Base-by-base conservation (phyloP, 2,797 vertebrate species). In the Huso huso region DNA sequence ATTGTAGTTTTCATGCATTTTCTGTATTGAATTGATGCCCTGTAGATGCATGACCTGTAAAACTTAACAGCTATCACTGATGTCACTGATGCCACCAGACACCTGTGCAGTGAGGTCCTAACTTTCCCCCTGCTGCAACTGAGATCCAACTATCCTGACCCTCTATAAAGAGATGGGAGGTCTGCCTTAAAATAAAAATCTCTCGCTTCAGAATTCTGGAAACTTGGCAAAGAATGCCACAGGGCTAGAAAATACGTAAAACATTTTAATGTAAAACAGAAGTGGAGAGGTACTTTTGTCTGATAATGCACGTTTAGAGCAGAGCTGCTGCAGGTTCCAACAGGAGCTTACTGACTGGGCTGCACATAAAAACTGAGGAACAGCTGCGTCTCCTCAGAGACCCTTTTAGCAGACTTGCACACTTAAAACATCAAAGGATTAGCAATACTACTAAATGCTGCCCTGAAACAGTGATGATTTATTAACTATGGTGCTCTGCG, bases 391-490 rank as follows among this genome's bases (percentile, higher is more conserved):
- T 71, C 75, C 76, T 69, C 64, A 58, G 57, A 58, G 68, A 62
- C 64, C 48, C 63, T 66, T 70, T 66, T 71, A 73, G 72, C 70
- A 74, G 69, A 49, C 59, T 69, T 70, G 50, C 72, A 72, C 76
- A 75, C 75, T 52, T 23, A 81, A 81, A 75, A 80, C 77, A 81
- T 86, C 74, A 81, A 79, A 82, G 80, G 66, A 18, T 65, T 69
- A 70, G 69, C 70, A 65, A 68, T 68, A 66, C 69, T 76, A 69
- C 72, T 77, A 79, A 83, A 76, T 15, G 77, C 66, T 72, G 72
- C 74, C 69, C 72, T 73, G 76, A 80, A 76, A 75, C 67, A 4
- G 13, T 48, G 18, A 51, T 80, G 76, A 83, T 82, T 81, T 85
- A 82, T 74, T 69, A 70, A 75, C 61, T 51, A 67, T 61, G 74